Base-by-base conservation (phyloP, 2,888 invertebrate genomes). In the Griposia aprilina region DNA sequence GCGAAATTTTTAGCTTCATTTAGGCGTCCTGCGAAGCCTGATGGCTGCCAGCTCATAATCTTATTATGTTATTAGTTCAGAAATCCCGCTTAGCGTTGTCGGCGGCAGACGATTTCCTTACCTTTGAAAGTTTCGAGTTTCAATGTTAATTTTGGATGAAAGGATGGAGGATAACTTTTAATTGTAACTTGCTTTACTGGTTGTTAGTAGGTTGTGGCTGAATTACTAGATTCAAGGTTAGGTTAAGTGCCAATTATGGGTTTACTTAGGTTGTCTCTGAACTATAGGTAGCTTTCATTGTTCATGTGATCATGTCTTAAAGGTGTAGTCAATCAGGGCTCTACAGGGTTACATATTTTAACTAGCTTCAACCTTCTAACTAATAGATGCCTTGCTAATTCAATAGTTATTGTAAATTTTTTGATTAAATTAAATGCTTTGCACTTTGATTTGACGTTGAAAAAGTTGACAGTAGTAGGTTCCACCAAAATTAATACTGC, bases 41-140 rank as follows among this genome's bases (percentile, higher is more conserved):
- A 52, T 80, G 82, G 73, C 80, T 82, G 87, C 88, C 85, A 85
- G 77, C 80, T 80, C 79, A 80, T 90, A 91, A 93, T 93, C 93
- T 88, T 81, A 93, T 93, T 93, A 93, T 83, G 85, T 85, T 88
- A 90, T 92, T 91, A 91, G 88, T 79, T 89, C 60, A 77, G 78
- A 83, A 87, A 90, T 85, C 81, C 85, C 75, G 85, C 85, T 89
- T 90, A 88, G 84, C 88, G 80, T 78, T 67, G 73, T 65, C 26
- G 70, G n/a, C 10, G 66, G 68, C 55, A 66, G 69, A 23, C 57
- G 74, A 75, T 84, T 87, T 70, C 75, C 75, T 74, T 84, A 36
- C 63, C 73, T 41, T 72, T 63, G 36, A 45, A 55, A 13, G 41
- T 82, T 82, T 77, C 26, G 26, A 30, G 23, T 63, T 82, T 57